A percentile compares a stretch with the other conserved stretches of the same genome.
These are phyloP conservation scores for Orchesella cincta DNA, from an alignment of 1,140 invertebrate genomes.

Conservation along the genomic window DNA sequence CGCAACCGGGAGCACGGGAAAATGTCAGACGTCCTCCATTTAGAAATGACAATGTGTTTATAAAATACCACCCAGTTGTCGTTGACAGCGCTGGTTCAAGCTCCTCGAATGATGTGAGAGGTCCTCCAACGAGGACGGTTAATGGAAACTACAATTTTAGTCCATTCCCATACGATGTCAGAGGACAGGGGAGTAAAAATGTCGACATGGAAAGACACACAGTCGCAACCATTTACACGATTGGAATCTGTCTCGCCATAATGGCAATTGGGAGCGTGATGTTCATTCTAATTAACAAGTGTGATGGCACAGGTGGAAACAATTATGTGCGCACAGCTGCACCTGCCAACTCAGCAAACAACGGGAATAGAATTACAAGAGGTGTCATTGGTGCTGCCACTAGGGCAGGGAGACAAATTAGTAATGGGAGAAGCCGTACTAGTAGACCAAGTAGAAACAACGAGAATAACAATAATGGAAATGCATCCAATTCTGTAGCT, in stretches of 20 bases:
- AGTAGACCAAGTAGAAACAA: not conserved
- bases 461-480: not conserved
- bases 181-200: not conserved
- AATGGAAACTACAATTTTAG: not conserved
- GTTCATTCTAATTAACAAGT: slow-evolving; percentile 34
- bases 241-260: slow-evolving; percentile 32
- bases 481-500: not conserved
- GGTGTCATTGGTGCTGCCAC: not conserved
- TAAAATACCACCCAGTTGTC: slow-evolving; percentile 5
- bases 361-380: not conserved
- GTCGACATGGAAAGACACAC: slow-evolving; percentile 37
- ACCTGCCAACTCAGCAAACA: not conserved
- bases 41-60: not conserved
- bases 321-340: slow-evolving; percentile 14
- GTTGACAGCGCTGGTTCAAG: not conserved
- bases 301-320: slow-evolving; percentile 23
- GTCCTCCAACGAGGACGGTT: not conserved
- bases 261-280: slow-evolving; percentile 22
- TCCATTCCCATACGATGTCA: slow-evolving; percentile 16
- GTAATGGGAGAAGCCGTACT: slow-evolving; percentile 4
- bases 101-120: not conserved
- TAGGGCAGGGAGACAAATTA: not conserved
- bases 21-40: not conserved
- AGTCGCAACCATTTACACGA: slow-evolving; percentile 31
- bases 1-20: not conserved